Conservation (phyloP, 2,113 vertebrate genomes). For the Eurypyga helias region DNA sequence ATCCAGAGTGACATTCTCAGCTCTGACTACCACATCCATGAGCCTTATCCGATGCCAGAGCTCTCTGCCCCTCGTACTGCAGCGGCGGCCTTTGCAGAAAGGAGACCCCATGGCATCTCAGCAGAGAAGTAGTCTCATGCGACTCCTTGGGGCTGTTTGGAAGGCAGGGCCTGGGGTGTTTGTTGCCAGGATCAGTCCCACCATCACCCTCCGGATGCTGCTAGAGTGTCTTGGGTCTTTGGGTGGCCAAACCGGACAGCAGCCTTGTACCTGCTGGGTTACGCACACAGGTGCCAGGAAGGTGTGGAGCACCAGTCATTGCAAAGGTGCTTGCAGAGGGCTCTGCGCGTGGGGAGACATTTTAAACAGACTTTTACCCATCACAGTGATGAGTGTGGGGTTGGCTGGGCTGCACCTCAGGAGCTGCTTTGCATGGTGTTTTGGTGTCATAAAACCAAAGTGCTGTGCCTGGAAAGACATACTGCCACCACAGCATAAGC, state of each 20-base stretch:
- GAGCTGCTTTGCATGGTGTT: not conserved
- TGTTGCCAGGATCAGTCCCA: not conserved
- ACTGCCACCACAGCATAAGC: not conserved
- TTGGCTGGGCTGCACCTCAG: not conserved
- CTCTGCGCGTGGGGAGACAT: rapidly evolving
- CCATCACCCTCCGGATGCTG: not conserved
- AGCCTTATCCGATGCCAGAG: not conserved
- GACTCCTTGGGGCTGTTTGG: too few species aligned
- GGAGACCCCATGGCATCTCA: rapidly evolving
- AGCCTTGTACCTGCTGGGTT: not conserved
- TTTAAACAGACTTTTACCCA: not conserved
- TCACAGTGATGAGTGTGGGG: rapidly evolving
- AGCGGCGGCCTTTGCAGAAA: not conserved
- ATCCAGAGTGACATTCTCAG: not conserved
- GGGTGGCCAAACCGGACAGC: not conserved
- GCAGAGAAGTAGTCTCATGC: not conserved
- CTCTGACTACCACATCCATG: rapidly evolving
- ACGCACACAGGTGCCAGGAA: not conserved
- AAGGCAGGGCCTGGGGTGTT: not conserved
- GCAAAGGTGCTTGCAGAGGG: not conserved
- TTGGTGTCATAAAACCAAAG: not conserved
- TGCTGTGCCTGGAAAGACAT: not conserved
- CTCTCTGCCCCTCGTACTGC: not conserved
- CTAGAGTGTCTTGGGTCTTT: not conserved
- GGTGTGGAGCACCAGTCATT: not conserved